phyloP scores from a whole-genome alignment of 2,888 invertebrate species.

The Muschampia plurimacula region DNA sequence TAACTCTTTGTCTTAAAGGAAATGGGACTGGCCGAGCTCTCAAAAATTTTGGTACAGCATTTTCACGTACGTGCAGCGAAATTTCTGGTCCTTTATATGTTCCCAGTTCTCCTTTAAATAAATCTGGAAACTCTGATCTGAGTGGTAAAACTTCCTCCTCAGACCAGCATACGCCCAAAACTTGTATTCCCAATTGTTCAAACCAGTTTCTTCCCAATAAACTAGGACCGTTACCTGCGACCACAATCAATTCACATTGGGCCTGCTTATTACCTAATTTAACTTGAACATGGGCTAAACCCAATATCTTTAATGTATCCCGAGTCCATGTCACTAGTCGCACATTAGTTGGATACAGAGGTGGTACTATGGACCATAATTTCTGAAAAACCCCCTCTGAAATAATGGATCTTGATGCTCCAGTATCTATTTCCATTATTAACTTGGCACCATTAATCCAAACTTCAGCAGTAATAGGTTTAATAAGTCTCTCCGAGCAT shows the following conservation, averaged over 20 bases:
- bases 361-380: slow-evolving; percentile 12
- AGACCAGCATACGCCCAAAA: slow-evolving; percentile 14
- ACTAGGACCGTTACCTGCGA: slow-evolving; percentile 10
- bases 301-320: slow-evolving; percentile 15
- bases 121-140: background rate
- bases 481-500: slow-evolving; percentile 8
- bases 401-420: slow-evolving; percentile 6
- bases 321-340: slow-evolving; percentile 25
- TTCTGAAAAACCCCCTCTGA: slow-evolving; percentile 2
- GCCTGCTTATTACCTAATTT: slow-evolving; percentile 8
- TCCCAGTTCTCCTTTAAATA: slow-evolving; percentile 11
- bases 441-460: slow-evolving; percentile 6
- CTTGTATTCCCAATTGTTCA: slow-evolving; percentile 9
- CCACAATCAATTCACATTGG: slow-evolving; percentile 17
- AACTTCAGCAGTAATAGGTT: slow-evolving; percentile 10
- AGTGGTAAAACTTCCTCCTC: background rate
- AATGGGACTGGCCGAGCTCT: slow-evolving; percentile 19
- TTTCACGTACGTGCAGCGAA: background rate
- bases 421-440: slow-evolving; percentile 15
- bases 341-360: slow-evolving; percentile 8
- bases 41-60: slow-evolving; percentile 16
- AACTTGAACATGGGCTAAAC: background rate
- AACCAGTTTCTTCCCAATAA: slow-evolving; percentile 24
- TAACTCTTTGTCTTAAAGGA: slow-evolving; percentile 8
- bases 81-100: slow-evolving; percentile 24